A percentile compares a stretch with the other conserved stretches of the same genome.
These are phyloP conservation scores for Sycophila sp. DNA, from an alignment of 1,140 invertebrate species.

Conservation along the genomic window DNA sequence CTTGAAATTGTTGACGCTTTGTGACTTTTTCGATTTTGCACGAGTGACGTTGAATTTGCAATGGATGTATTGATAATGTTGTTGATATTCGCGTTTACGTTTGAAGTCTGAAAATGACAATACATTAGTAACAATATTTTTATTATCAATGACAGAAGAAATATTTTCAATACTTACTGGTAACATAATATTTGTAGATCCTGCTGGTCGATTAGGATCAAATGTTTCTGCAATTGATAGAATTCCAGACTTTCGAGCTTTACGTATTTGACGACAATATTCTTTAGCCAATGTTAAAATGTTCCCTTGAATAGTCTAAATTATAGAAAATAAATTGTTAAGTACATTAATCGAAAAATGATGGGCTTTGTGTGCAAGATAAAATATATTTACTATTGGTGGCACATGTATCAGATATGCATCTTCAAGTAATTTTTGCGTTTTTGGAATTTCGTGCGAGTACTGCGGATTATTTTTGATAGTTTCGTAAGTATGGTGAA, in stretches of 20 bases:
- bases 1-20: slow-evolving; percentile 46
- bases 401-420: too few species aligned
- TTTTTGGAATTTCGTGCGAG: slow-evolving; percentile 59
- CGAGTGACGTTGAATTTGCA: background rate
- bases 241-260: too few species aligned
- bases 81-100: too few species aligned
- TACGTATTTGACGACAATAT: slow-evolving; percentile 28
- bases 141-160: too few species aligned
- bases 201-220: slow-evolving; percentile 17
- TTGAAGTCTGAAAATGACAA: too few species aligned
- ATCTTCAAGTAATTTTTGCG: slow-evolving; percentile 70
- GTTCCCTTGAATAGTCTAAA: slow-evolving; percentile 23
- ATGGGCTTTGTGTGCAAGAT: too few species aligned
- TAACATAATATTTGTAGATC: background rate
- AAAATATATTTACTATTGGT: too few species aligned
- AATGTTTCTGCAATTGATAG: background rate
- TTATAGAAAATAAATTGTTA: background rate
- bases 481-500: slow-evolving; percentile 71
- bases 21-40: slow-evolving; percentile 20
- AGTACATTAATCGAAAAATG: too few species aligned
- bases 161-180: background rate
- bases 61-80: too few species aligned
- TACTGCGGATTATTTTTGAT: slow-evolving; percentile 70
- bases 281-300: slow-evolving; percentile 15
- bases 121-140: too few species aligned